Conservation (phyloP, 2,888 invertebrate genomes). For the Kuschelorhynchus macadamiae region DNA sequence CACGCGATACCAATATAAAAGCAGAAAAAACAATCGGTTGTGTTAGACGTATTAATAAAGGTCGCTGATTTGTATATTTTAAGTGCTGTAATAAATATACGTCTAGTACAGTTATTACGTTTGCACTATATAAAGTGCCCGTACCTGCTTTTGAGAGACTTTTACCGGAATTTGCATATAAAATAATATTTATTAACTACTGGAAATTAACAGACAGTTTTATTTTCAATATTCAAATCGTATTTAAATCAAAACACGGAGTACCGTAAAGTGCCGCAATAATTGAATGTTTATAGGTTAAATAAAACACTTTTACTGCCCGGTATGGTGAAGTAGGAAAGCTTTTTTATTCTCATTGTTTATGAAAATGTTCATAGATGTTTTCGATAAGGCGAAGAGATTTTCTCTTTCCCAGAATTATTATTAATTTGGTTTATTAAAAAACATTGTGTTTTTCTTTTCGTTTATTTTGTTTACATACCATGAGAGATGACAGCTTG, state of each 20-base stretch:
- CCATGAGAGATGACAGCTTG: too few relatives aligned
- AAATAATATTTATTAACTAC: slow-evolving; percentile 26
- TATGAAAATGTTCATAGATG: too few relatives aligned
- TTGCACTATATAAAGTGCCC: slow-evolving; percentile 10
- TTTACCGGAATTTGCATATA: slow-evolving; percentile 33
- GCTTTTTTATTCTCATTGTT: neutral
- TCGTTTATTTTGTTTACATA: too few relatives aligned
- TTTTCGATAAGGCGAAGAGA: too few relatives aligned
- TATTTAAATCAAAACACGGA: slow-evolving; percentile 20
- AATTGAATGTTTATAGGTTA: slow-evolving; percentile 19
- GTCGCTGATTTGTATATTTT: slow-evolving; percentile 11
- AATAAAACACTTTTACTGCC: neutral
- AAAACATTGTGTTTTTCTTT: too few relatives aligned
- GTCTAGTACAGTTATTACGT: slow-evolving; percentile 24
- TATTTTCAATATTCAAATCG: slow-evolving; percentile 18
- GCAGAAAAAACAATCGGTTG: too few relatives aligned
- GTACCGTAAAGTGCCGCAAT: slow-evolving; percentile 17
- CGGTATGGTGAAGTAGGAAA: neutral
- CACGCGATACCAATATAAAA: too few relatives aligned
- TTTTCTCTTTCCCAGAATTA: too few relatives aligned
- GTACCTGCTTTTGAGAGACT: slow-evolving; percentile 24
- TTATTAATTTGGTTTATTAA: too few relatives aligned
- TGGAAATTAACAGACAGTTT: slow-evolving; percentile 12
- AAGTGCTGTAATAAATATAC: slow-evolving; percentile 9
- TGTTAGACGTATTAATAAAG: slow-evolving; percentile 12